phyloP scores from a whole-genome alignment of 2,888 invertebrate genomes.

The Drosophila mimetica region DNA sequence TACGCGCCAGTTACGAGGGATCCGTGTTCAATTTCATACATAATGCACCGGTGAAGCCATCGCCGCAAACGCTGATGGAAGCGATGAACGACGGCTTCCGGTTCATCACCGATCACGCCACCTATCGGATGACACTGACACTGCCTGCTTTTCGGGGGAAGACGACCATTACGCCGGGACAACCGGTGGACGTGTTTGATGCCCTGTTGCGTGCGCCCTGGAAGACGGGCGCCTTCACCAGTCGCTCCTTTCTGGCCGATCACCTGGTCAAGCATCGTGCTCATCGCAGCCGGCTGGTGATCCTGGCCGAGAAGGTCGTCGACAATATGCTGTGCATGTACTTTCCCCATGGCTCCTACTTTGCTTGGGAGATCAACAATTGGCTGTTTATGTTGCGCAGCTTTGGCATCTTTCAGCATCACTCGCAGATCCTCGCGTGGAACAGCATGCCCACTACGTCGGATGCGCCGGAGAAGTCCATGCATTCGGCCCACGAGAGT shows the following conservation, averaged over 20 bases:
- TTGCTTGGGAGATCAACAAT: constrained; percentile 32
- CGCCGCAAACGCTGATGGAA: constrained; percentile 56
- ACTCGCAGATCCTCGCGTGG: constrained; percentile 16
- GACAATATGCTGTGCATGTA: constrained; percentile 63
- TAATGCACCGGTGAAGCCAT: constrained; percentile 54
- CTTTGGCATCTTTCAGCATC: constrained; percentile 52
- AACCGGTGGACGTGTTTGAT: constrained; percentile 53
- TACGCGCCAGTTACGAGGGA: constrained; percentile 67
- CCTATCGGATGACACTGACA: constrained; percentile 45
- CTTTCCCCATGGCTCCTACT: constrained; percentile 54
- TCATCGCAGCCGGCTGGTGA: constrained; percentile 19
- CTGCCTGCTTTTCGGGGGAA: constrained; percentile 29
- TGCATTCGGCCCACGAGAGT: neutral
- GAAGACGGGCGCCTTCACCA: constrained; percentile 39
- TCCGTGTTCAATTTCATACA: constrained; percentile 64
- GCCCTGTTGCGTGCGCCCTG: constrained; percentile 38
- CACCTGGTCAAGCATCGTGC: constrained; percentile 35
- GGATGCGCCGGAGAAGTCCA: neutral
- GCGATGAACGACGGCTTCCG: constrained; percentile 37
- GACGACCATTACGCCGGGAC: constrained; percentile 36
- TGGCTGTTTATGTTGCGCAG: constrained; percentile 52
- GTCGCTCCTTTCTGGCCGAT: constrained; percentile 41
- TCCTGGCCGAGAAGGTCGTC: constrained; percentile 50
- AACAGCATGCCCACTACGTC: constrained; percentile 18
- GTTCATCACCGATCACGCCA: constrained; percentile 59